These are phyloP conservation scores for Rousettus madagascariensis DNA, from an alignment of 2,797 vertebrate genomes.

Conservation along the genomic window DNA sequence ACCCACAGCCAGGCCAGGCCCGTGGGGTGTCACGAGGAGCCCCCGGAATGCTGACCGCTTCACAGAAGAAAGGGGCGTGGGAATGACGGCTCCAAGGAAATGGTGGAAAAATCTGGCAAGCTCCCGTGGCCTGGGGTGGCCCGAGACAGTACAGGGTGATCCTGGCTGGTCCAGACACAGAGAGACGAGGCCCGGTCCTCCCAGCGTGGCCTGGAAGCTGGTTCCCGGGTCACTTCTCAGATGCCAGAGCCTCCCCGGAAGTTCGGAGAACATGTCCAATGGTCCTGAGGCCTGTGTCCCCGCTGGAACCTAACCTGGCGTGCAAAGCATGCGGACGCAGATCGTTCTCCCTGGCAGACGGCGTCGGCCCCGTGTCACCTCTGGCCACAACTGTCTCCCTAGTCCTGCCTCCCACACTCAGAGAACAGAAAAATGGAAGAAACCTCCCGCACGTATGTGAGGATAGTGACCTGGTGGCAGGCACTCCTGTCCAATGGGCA, in stretches of 20 bases:
- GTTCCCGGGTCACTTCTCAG: background rate
- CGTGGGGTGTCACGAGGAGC: background rate
- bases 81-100: background rate
- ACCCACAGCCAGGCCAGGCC: background rate
- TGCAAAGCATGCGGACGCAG: background rate
- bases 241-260: background rate
- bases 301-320: background rate
- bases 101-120: background rate
- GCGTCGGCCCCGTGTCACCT: rapidly evolving
- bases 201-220: background rate
- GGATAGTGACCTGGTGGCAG: background rate
- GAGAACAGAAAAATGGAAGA: background rate
- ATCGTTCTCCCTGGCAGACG: background rate
- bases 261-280: background rate
- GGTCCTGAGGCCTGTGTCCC: background rate
- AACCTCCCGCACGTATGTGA: background rate
- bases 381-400: background rate
- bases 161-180: background rate
- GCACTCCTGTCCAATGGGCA: background rate
- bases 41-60: rapidly evolving
- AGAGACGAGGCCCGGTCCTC: no score
- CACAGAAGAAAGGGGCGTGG: no score
- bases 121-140: no score
- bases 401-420: background rate
- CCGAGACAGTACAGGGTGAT: no score